These are phyloP conservation scores for Bovichtus diacanthus DNA, from an alignment of 2,797 vertebrate species.

Conservation along the genomic window DNA sequence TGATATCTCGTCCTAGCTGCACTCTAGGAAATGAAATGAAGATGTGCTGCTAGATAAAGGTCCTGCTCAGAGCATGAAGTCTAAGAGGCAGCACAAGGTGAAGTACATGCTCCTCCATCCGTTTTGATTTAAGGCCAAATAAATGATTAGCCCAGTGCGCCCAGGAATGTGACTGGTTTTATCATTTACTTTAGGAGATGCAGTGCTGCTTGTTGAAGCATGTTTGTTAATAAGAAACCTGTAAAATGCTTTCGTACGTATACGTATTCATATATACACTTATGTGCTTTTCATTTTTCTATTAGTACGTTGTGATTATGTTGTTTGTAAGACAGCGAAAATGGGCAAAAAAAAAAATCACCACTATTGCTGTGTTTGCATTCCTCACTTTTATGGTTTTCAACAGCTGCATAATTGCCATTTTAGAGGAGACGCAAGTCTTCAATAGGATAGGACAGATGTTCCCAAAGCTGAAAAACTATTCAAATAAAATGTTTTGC, in stretches of 20 bases:
- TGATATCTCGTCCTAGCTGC: constrained; percentile 38
- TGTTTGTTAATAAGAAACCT: background rate
- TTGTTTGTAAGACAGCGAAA: background rate
- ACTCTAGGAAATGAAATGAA: constrained; percentile 47
- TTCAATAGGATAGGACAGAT: background rate
- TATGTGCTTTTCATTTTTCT: background rate
- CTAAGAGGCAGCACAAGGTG: background rate
- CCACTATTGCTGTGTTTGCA: background rate
- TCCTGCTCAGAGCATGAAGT: constrained; percentile 20
- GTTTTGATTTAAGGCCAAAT: background rate
- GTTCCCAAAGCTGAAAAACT: background rate
- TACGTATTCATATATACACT: too few species aligned
- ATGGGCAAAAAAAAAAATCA: background rate
- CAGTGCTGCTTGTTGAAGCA: background rate
- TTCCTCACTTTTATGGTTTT: background rate
- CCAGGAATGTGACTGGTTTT: background rate
- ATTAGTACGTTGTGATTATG: background rate
- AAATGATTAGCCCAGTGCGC: background rate
- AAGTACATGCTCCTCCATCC: background rate
- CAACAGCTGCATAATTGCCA: background rate
- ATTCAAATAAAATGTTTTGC: background rate
- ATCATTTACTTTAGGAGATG: background rate
- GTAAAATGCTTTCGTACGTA: background rate
- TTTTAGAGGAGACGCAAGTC: background rate
- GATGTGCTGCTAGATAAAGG: constrained; percentile 14